Base-by-base conservation (phyloP, 2,888 invertebrate genomes). In the Ephialtes manifestator region DNA sequence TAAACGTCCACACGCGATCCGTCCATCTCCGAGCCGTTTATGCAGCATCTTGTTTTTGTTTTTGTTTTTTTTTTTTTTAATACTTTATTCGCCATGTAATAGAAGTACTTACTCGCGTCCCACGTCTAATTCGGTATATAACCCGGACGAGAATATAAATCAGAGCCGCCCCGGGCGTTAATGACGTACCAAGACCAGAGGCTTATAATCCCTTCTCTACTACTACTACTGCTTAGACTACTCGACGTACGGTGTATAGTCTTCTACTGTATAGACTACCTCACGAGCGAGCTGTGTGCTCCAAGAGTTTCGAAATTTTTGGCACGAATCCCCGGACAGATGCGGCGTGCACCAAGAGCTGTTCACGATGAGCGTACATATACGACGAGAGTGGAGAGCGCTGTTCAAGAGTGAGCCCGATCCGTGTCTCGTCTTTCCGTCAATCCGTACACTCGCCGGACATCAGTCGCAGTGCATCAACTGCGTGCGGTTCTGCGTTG, bases 91-190 rank as follows among this genome's bases (percentile, higher is more conserved):
- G 28, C 31, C 75, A 65, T 53, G 72, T 35, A 68, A 76, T 71
- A 81, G 74, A 79, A 46, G 46, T 43, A 75, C 70, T 39, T 51
- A 55, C 18, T 46, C 24, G 20, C 20, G 35, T 72, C 80, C 72
- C 80, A 55, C 67, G 60, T 84, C 77, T 81, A 84, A 84, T 84
- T 84, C 81, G 81, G 81, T 82, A 39, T 63, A 74, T 60, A 81
- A 46, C 77, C 81, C 84, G 84, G 81, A 81, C 84, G 77, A 84
- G 84, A 77, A 77, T 84, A 84, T 81, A 84, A 84, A 84, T 84
- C 75, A 84, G 83, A 80, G 76, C 51, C 84, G 72, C 68, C 77
- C 84, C 72, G 77, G 81, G 77, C 84, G 81, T 84, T 84, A 81
- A 78, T 84, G 84, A 80, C 84, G 81, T 81, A 84, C 77, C 84